Conservation (phyloP, 2,797 vertebrate species). For the Pangasius macronema region DNA sequence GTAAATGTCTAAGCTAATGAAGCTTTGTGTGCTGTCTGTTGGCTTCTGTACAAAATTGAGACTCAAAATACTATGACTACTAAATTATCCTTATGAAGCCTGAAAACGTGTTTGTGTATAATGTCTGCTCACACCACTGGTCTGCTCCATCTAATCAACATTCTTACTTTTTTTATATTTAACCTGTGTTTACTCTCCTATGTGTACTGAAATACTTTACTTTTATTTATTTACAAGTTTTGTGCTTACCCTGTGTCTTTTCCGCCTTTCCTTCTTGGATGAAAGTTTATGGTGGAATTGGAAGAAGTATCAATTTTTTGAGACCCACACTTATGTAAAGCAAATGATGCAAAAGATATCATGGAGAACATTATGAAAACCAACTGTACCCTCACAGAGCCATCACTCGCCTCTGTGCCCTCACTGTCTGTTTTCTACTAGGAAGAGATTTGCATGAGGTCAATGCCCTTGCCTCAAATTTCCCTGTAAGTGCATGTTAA, state of each 20-base stretch:
- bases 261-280: not conserved
- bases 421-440: not conserved
- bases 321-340: not conserved
- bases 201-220: not conserved
- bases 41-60: not conserved
- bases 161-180: not conserved
- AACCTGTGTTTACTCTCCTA: not conserved
- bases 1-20: not conserved
- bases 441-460: slow-evolving; percentile 43
- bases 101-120: not conserved
- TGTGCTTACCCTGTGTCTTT: not conserved
- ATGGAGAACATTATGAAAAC: not conserved
- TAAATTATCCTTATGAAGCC: not conserved
- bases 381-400: not conserved
- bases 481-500: slow-evolving; percentile 29
- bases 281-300: not conserved
- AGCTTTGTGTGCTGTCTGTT: not conserved
- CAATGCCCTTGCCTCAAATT: slow-evolving; percentile 29
- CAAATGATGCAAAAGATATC: not conserved
- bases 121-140: not conserved
- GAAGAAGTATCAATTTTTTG: not conserved
- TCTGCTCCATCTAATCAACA: not conserved
- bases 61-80: not conserved
- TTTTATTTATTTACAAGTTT: not conserved
- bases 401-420: not conserved